Conservation (phyloP, 2,888 invertebrate genomes). For the Carterocephalus palaemon region DNA sequence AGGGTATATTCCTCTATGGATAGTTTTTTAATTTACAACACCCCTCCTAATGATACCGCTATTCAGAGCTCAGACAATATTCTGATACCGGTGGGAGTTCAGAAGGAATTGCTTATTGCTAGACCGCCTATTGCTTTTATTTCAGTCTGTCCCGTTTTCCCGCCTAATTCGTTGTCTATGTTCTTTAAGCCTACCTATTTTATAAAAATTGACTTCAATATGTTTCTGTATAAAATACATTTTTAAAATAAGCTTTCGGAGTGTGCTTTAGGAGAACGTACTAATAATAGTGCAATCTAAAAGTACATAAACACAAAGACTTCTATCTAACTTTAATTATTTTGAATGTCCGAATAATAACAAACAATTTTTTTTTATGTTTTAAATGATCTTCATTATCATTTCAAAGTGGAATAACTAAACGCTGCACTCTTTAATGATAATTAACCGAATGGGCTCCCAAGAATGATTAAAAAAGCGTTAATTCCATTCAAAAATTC, state of each 20-base stretch:
- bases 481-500: conserved; percentile 30
- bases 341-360: not conserved
- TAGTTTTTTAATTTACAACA: conserved; percentile 23
- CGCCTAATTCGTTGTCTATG: too few species aligned
- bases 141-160: too few species aligned
- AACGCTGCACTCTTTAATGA: conserved; percentile 18
- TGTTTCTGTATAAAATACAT: too few species aligned
- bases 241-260: too few species aligned
- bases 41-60: conserved; percentile 11
- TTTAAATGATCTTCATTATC: conserved; percentile 1
- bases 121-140: too few species aligned
- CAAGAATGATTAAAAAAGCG: conserved; percentile 1
- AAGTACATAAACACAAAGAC: too few species aligned
- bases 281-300: too few species aligned
- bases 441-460: conserved; percentile 15
- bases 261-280: too few species aligned
- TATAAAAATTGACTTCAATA: too few species aligned
- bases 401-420: conserved; percentile 1
- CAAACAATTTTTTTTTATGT: not conserved
- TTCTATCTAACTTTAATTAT: too few species aligned
- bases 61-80: conserved; percentile 6
- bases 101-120: too few species aligned
- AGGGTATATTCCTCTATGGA: conserved; percentile 8
- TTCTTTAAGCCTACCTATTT: too few species aligned
- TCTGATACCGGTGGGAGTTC: not conserved